These are phyloP conservation scores for Ammodytes marinus DNA, from an alignment of 2,113 vertebrate species.

Conservation along the genomic window DNA sequence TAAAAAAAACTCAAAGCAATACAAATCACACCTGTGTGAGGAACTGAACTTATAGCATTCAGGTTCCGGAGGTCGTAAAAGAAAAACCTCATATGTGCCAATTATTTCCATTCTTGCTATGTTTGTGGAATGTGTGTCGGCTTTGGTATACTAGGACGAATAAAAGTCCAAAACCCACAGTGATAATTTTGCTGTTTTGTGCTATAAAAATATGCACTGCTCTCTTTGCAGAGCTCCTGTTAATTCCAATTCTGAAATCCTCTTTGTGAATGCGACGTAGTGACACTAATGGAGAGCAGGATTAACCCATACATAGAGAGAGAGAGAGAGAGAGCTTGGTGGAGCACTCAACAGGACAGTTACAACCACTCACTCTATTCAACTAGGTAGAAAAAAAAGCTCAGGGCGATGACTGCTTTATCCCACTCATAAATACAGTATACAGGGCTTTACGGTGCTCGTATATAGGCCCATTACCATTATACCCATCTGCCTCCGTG, in stretches of 20 bases:
- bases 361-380: constrained; percentile 51
- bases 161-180: background rate
- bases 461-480: constrained; percentile 3
- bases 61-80: background rate
- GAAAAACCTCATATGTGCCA: background rate
- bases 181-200: background rate
- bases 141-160: background rate
- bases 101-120: background rate
- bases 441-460: background rate
- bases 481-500: background rate
- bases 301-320: constrained; percentile 54
- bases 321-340: constrained; percentile 18
- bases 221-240: constrained; percentile 38
- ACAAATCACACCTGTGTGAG: background rate
- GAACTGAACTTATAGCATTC: constrained; percentile 1
- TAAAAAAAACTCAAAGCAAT: background rate
- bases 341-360: constrained; percentile 66
- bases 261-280: constrained; percentile 77
- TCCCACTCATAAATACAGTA: constrained; percentile 17
- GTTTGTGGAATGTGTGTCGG: constrained; percentile 15
- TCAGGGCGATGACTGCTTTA: constrained; percentile 49
- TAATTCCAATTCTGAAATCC: constrained; percentile 81
- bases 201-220: constrained; percentile 26
- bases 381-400: constrained; percentile 26
- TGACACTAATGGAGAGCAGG: constrained; percentile 65